Percentiles rank a stretch among this genome's conserved stretches.
Conservation (phyloP, 2,888 invertebrate species). For the Caenorhabditis japonica region DNA sequence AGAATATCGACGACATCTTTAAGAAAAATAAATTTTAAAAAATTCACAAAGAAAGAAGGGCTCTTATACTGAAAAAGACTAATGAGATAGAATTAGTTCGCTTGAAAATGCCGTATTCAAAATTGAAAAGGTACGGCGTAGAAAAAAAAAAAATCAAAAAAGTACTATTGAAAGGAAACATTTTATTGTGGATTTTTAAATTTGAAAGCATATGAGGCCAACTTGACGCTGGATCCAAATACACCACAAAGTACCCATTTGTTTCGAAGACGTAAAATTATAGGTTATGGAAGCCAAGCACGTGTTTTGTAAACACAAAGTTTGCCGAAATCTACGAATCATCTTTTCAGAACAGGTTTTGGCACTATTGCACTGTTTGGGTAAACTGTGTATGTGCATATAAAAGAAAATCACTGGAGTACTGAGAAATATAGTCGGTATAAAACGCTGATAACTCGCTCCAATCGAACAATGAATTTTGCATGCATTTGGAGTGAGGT, state of each 20-base stretch:
- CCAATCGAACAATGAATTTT: too few species aligned
- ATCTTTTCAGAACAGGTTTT: conserved; percentile 64
- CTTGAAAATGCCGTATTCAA: conserved; percentile 2
- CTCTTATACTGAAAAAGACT: too few species aligned
- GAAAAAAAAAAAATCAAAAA: too few species aligned
- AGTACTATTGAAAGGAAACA: too few species aligned
- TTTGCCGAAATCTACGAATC: conserved; percentile 66
- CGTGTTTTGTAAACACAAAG: conserved; percentile 66
- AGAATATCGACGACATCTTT: conserved; percentile 37
- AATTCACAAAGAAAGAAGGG: too few species aligned
- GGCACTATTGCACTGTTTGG: conserved; percentile 70
- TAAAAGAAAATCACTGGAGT: too few species aligned
- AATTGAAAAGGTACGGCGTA: neutral
- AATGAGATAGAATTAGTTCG: too few species aligned
- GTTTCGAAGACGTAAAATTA: conserved; percentile 5
- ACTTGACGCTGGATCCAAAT: conserved; percentile 61
- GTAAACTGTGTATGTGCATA: conserved; percentile 65
- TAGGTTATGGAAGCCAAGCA: conserved; percentile 65
- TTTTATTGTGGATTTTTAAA: conserved; percentile 31
- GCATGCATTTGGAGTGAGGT: too few species aligned
- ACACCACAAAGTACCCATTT: conserved; percentile 30
- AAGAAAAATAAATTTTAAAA: too few species aligned
- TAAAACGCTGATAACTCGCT: too few species aligned
- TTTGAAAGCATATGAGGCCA: conserved; percentile 51
- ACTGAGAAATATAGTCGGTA: too few species aligned